phyloP scores from a whole-genome alignment of 1,140 invertebrate genomes.

The Lasioglossum albipes region DNA sequence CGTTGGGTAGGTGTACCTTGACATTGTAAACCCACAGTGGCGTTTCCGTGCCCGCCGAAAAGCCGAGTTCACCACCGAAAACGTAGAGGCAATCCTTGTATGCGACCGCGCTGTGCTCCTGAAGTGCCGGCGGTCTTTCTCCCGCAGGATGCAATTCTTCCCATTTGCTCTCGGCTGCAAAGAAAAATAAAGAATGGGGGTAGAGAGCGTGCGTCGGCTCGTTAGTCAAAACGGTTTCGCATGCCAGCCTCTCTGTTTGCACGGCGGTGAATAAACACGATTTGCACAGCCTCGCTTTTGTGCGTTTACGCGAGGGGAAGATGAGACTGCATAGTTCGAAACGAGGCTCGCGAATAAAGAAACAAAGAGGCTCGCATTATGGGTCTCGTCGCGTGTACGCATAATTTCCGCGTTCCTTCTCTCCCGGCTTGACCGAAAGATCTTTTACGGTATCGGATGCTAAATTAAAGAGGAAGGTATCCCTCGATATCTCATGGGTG shows the following conservation, averaged over 20 bases:
- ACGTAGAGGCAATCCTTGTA: conserved; percentile 89
- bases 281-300: conserved; percentile 20
- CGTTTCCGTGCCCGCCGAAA: conserved; percentile 88
- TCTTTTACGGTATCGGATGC: not conserved
- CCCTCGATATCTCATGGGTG: not conserved
- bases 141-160: conserved; percentile 85
- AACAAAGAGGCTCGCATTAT: conserved; percentile 26
- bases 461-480: not conserved
- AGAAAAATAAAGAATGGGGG: conserved; percentile 45
- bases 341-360: not conserved
- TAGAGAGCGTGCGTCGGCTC: conserved; percentile 19
- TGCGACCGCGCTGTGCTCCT: conserved; percentile 92
- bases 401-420: conserved; percentile 1
- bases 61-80: conserved; percentile 93
- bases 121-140: conserved; percentile 87
- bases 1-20: conserved; percentile 80
- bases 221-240: conserved; percentile 46
- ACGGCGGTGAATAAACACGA: conserved; percentile 26
- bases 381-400: conserved; percentile 16
- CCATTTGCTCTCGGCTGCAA: conserved; percentile 85
- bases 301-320: conserved; percentile 3
- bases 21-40: conserved; percentile 94
- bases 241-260: not conserved
- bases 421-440: not conserved
- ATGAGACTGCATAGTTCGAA: not conserved